Conservation (phyloP, 2,888 invertebrate genomes). For the Flexamia atlantica region DNA sequence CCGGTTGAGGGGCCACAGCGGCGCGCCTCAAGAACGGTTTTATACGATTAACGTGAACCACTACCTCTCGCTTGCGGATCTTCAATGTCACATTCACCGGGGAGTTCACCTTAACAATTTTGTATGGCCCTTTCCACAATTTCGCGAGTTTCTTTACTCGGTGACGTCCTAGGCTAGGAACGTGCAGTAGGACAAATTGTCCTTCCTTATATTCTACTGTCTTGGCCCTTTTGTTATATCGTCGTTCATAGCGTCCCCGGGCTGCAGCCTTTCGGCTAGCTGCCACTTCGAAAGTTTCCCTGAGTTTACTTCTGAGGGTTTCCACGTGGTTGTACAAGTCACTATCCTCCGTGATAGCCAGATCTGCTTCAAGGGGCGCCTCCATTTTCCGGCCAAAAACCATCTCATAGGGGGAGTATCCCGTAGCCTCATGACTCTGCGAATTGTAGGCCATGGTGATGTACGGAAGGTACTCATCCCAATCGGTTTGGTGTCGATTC, state of each 20-base stretch:
- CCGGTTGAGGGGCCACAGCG: no score
- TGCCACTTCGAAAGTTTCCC: neutral
- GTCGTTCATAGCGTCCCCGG: neutral
- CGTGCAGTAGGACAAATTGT: neutral
- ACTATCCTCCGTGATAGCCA: neutral
- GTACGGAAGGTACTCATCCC: no score
- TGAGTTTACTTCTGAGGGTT: neutral
- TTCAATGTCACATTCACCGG: neutral
- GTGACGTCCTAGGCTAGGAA: neutral
- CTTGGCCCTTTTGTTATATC: neutral
- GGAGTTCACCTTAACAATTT: neutral
- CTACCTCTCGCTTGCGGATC: neutral
- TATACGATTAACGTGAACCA: slow-evolving; percentile 14
- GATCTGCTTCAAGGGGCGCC: neutral
- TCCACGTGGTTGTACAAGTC: neutral
- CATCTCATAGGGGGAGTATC: slow-evolving; percentile 8
- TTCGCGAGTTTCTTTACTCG: slow-evolving; percentile 21
- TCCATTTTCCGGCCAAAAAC: slow-evolving; percentile 14
- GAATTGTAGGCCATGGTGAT: slow-evolving; percentile 29
- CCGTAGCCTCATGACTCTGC: neutral
- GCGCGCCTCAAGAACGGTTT: neutral
- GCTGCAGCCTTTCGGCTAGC: neutral
- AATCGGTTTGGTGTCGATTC: no score
- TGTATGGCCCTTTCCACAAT: slow-evolving; percentile 29
- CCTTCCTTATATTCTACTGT: neutral